Conservation (phyloP, 2,113 vertebrate genomes). For the Pseudorasbora parva region DNA sequence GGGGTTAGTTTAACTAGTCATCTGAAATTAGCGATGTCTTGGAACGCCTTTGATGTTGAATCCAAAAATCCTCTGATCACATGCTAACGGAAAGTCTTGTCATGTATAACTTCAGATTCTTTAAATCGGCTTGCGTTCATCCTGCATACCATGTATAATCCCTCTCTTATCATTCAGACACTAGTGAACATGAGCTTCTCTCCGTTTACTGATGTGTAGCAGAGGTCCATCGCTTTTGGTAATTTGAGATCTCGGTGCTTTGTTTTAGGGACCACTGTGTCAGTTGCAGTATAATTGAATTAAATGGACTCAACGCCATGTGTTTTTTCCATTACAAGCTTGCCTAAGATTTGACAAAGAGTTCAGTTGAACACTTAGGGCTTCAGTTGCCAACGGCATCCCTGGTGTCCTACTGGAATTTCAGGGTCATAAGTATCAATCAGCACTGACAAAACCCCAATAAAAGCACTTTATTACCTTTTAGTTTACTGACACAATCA, state of each 20-base stretch:
- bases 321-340: conserved; percentile 68
- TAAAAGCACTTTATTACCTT: conserved; percentile 59
- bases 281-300: conserved; percentile 70
- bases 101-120: conserved; percentile 26
- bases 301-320: conserved; percentile 67
- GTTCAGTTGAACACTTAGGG: conserved; percentile 53
- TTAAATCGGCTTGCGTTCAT: conserved; percentile 36
- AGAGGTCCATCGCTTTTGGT: conserved; percentile 13
- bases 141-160: conserved; percentile 35
- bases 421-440: conserved; percentile 63
- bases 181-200: conserved; percentile 26
- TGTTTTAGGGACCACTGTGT: conserved; percentile 60
- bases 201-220: conserved; percentile 6
- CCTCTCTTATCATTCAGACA: conserved; percentile 27
- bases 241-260: conserved; percentile 56
- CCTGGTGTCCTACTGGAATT: conserved; percentile 59
- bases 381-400: conserved; percentile 59
- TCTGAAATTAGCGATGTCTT: neutral
- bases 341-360: conserved; percentile 52
- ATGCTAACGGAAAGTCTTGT: conserved; percentile 34
- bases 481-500: conserved; percentile 53
- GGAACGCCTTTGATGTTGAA: conserved; percentile 25
- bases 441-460: conserved; percentile 63
- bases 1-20: neutral
- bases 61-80: conserved; percentile 26